Evolutionary conservation across 2,888 invertebrate genomes (phyloP).

Genomic region (Elegia similella): DNA sequence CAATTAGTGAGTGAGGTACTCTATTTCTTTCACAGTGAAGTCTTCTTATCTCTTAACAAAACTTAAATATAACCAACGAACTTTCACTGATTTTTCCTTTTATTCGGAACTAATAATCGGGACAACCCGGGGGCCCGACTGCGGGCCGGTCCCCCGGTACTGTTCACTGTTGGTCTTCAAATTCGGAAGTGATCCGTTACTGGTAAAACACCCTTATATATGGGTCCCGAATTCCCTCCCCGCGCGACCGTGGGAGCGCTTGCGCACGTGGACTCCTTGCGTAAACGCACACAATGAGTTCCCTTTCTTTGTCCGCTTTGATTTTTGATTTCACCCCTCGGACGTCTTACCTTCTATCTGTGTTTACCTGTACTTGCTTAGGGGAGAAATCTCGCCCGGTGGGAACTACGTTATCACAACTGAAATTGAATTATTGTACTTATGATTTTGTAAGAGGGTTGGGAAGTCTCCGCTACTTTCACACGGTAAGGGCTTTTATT

Average conservation of each 20-base stretch:
- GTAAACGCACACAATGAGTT: slow-evolving; percentile 69
- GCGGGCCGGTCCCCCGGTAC: slow-evolving; percentile 54
- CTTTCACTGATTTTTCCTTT: neutral
- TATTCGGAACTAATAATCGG: neutral
- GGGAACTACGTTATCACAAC: slow-evolving; percentile 70
- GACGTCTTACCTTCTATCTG: slow-evolving; percentile 72
- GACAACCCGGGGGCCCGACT: slow-evolving; percentile 47
- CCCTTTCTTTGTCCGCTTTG: slow-evolving; percentile 68
- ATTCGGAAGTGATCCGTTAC: slow-evolving; percentile 62
- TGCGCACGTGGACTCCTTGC: slow-evolving; percentile 74
- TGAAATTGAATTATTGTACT: slow-evolving; percentile 66
- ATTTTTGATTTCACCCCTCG: slow-evolving; percentile 73
- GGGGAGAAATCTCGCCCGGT: slow-evolving; percentile 75
- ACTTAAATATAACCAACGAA: neutral
- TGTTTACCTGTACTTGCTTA: slow-evolving; percentile 66
- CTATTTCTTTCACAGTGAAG: neutral
- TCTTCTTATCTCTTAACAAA: neutral
- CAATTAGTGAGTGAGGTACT: neutral
- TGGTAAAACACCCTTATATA: slow-evolving; percentile 55
- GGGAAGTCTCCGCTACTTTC: slow-evolving; percentile 55
- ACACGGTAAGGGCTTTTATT: slow-evolving; percentile 49
- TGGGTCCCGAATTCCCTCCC: slow-evolving; percentile 57
- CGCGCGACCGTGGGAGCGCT: slow-evolving; percentile 66
- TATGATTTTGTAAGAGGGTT: slow-evolving; percentile 58
- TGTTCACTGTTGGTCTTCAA: slow-evolving; percentile 49